These are phyloP conservation scores for Scaptomyza graminum DNA, from an alignment of 1,140 invertebrate genomes.

Conservation along the genomic window DNA sequence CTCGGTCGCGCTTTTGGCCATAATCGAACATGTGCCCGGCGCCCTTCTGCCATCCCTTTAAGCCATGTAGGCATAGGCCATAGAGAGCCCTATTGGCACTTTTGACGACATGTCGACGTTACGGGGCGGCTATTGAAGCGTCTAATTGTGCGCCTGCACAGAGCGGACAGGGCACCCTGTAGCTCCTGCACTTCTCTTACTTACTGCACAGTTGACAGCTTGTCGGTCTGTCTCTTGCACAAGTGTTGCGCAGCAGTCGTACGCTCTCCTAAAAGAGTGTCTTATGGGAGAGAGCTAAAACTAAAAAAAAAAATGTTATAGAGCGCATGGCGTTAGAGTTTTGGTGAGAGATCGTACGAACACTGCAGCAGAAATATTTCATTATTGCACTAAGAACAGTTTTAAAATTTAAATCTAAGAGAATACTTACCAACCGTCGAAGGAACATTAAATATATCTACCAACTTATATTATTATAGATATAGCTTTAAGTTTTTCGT, in stretches of 20 bases:
- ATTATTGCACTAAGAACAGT: too few species aligned
- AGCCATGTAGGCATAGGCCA: background rate
- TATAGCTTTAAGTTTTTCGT: too few species aligned
- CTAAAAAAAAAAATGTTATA: background rate
- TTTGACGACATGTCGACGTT: constrained; percentile 35
- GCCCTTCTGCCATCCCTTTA: constrained; percentile 1
- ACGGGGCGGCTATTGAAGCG: constrained; percentile 56
- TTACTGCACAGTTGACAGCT: background rate
- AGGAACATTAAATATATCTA: too few species aligned
- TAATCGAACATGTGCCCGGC: constrained; percentile 74
- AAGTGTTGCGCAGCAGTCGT: constrained; percentile 57
- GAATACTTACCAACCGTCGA: too few species aligned
- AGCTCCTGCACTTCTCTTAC: constrained; percentile 6
- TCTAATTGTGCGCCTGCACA: constrained; percentile 48
- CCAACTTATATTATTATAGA: too few species aligned
- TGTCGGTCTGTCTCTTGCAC: constrained; percentile 22
- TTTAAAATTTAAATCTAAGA: too few species aligned
- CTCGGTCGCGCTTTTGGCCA: constrained; percentile 69
- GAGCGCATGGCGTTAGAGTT: background rate
- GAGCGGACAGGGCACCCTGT: constrained; percentile 37
- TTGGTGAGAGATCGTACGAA: background rate
- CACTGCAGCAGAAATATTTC: too few species aligned
- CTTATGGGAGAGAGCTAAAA: background rate
- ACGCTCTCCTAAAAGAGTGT: background rate
- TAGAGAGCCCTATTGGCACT: constrained; percentile 16